Evolutionary conservation across 2,797 vertebrate genomes (phyloP), one percentile per base, ranked within the genome.

Genomic region (Sebastes hopkinsi): DNA sequence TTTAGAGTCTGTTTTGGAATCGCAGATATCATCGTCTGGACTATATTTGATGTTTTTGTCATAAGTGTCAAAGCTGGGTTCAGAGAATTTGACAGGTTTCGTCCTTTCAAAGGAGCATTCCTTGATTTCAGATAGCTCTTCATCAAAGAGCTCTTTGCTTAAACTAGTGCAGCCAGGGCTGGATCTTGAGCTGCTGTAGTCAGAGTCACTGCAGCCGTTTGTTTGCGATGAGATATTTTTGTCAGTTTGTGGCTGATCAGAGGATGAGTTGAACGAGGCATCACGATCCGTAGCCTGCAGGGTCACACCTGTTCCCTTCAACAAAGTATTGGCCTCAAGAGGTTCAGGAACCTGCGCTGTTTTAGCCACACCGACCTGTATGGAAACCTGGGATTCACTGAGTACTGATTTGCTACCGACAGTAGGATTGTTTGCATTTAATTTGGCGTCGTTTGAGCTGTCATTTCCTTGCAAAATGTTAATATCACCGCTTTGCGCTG

Each of bases 351-450:
- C 75, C 7, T 46, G 86, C 2, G 27, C 52, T 0, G 72, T 81
- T 50, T 83, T 92, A 12, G 81, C 93, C 32, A 89, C 85, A 8
- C 93, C 94, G 13, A 93, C 74, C 72, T 94, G 88, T 0, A 89
- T 86, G 0, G 73, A 65, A n/a, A 65, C 25, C 38, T 76, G 83
- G 1, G 75, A 67, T 4, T 46, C 74, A 11, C 56, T 3, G 22
- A 32, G 58, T 18, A 23, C 81, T 4, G 81, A 22, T 5, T 56
- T 4, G 14, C 20, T 72, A 42, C 29, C 22, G 0, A 9, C 16
- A 1, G 61, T 10, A 1, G 34, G 36, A 25, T 59, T 29, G 5
- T 8, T 18, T 6, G 20, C 6, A 16, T 32, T 22, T 5, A 23
- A 25, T 1, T 5, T 55, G 13, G 12, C 20, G 4, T 70, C 72